Percentiles rank a stretch among this genome's conserved stretches.
phyloP scores from a whole-genome alignment of 2,888 invertebrate species.

The Odontomyia ornata region DNA sequence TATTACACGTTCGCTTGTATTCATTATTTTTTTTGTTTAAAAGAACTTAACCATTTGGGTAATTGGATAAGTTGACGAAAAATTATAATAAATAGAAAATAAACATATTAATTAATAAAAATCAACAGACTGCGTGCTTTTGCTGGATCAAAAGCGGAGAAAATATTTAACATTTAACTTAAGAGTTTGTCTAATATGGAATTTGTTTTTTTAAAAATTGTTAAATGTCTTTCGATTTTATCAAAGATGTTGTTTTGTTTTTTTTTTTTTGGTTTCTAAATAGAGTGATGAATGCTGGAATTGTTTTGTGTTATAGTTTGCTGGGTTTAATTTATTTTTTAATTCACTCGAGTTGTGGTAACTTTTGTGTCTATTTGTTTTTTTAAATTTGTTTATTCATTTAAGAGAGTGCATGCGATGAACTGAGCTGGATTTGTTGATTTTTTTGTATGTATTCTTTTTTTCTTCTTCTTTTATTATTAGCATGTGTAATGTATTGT shows the following conservation, averaged over 20 bases:
- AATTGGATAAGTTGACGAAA: background rate
- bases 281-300: conserved; percentile 33
- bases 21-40: background rate
- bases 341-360: conserved; percentile 38
- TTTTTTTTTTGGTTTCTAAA: no score
- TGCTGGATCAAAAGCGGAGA: conserved; percentile 24
- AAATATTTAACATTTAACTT: background rate
- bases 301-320: conserved; percentile 40
- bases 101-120: background rate
- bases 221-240: conserved; percentile 3
- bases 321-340: conserved; percentile 39
- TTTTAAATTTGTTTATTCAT: conserved; percentile 45
- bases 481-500: conserved; percentile 44
- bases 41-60: background rate
- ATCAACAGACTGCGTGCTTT: background rate
- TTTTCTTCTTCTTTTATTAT: conserved; percentile 45
- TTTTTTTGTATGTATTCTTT: conserved; percentile 49
- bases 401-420: conserved; percentile 51
- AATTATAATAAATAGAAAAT: background rate
- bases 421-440: conserved; percentile 52
- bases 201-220: background rate
- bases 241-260: no score
- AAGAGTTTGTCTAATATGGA: background rate
- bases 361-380: conserved; percentile 47
- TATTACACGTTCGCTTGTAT: conserved; percentile 31